A percentile compares a stretch with the other conserved stretches of the same genome.
These are phyloP conservation scores for Epizoanthus ramosus DNA, from an alignment of 92 coral and sea anemone genomes.

Conservation along the genomic window DNA sequence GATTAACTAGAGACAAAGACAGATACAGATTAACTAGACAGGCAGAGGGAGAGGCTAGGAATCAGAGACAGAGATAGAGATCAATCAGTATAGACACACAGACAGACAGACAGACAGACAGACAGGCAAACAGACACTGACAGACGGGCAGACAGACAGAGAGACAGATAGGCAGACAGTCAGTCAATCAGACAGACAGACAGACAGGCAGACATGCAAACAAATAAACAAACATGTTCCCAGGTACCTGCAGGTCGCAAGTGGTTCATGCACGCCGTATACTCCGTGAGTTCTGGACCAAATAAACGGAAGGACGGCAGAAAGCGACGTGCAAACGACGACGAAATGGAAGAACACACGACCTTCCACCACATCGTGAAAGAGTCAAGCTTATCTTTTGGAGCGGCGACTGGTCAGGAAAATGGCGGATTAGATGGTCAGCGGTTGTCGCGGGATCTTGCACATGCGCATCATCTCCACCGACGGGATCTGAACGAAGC, in stretches of 20 bases:
- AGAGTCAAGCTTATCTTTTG: slow-evolving; percentile 21
- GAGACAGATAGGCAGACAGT: no score
- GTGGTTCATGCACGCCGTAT: slow-evolving; percentile 98
- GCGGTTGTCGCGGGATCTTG: background rate
- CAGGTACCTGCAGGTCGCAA: slow-evolving; percentile 93
- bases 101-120: no score
- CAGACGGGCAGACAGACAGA: no score
- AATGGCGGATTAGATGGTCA: background rate
- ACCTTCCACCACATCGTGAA: slow-evolving; percentile 13
- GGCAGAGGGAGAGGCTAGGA: no score
- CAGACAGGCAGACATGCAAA: no score
- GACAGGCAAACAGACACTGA: background rate
- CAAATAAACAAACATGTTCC: background rate
- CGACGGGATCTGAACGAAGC: slow-evolving; percentile 50
- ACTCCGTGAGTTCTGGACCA: slow-evolving; percentile 78
- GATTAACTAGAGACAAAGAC: no score
- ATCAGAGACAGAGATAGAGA: no score
- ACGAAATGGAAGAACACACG: slow-evolving; percentile 8
- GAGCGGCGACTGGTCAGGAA: slow-evolving; percentile 7
- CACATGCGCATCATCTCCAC: slow-evolving; percentile 20
- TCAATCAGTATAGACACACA: no score
- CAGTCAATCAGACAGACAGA: background rate
- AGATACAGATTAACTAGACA: no score
- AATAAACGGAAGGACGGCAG: slow-evolving; percentile 44
- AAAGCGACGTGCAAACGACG: slow-evolving; percentile 41